Base-by-base conservation (phyloP, 2,888 invertebrate species). In the Acronicta leporina region DNA sequence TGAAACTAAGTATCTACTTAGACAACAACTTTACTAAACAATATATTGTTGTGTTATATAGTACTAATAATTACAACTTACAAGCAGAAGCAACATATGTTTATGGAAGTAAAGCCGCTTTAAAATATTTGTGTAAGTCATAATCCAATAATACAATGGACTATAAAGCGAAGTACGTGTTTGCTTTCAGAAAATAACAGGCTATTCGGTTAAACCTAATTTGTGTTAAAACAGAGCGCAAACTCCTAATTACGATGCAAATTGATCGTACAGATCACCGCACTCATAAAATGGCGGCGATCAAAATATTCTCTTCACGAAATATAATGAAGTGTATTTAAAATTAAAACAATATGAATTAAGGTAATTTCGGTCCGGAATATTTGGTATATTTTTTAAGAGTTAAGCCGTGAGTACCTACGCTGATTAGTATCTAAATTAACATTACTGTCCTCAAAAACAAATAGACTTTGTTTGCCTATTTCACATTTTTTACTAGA, bases 181-280 rank as follows among this genome's bases (percentile, higher is more conserved):
- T 82, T 80, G 73, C 72, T 80, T 77, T 75, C 77, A 75, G 77
- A 82, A 85, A 79, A 87, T 81, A 80, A 79, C 75, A 76, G 72
- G 75, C 73, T 80, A 85, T 87, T 84, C 80, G 82, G 84, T 82
- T 84, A 82, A 84, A 88, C 86, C 84, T 90, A 91, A 92, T 92
- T 90, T 91, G 89, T 87, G 87, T 89, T 87, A 86, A 89, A 91
- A 88, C 87, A 86, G 82, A 87, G 83, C 86, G 83, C 85, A 82
- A 87, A 87, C 85, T 87, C 85, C 87, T 91, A 89, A 92, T 94
- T 92, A 91, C 82, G 76, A 93, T 93, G 91, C 92, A 92, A 94
- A 92, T 93, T 91, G 89, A 89, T 89, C 87, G 89, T 87, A 87
- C 85, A 83, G 86, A 87, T 90, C 87, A 86, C 81, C 85, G 81